phyloP scores from a whole-genome alignment of 2,797 vertebrate species.

The Sardinella longiceps region DNA sequence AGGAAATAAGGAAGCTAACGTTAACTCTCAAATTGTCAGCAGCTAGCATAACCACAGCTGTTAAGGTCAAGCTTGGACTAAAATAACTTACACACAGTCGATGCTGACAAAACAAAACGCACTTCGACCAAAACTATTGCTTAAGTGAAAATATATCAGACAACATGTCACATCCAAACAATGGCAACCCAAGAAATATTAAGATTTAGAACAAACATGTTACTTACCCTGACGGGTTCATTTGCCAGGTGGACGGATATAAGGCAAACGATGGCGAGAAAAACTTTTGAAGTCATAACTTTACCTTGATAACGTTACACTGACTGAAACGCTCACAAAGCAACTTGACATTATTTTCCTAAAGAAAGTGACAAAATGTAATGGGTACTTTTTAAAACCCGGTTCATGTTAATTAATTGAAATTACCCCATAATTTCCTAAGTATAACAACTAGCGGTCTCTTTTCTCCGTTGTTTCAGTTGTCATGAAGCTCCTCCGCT shows the following conservation, averaged over 20 bases:
- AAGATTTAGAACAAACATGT: background rate
- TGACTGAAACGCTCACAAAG: background rate
- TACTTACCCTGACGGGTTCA: background rate
- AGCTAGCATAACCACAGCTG: background rate
- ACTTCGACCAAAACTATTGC: background rate
- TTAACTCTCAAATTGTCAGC: background rate
- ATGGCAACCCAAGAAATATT: background rate
- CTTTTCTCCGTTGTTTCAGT: background rate
- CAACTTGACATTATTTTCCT: background rate
- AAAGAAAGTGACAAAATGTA: background rate
- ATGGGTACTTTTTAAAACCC: background rate
- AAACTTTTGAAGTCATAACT: background rate
- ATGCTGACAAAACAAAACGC: background rate
- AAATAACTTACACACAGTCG: too few species aligned
- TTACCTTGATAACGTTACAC: too few species aligned
- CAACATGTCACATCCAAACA: background rate
- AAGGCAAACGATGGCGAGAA: background rate
- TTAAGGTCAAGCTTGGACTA: too few species aligned
- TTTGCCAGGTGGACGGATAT: background rate
- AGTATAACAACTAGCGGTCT: background rate
- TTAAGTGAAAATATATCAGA: background rate
- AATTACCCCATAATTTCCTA: background rate
- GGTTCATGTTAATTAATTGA: background rate
- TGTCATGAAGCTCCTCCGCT: slow-evolving; percentile 59
- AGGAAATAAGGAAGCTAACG: background rate